These are phyloP conservation scores for Salpingus planirostris DNA, from an alignment of 2,888 invertebrate species.

Conservation along the genomic window DNA sequence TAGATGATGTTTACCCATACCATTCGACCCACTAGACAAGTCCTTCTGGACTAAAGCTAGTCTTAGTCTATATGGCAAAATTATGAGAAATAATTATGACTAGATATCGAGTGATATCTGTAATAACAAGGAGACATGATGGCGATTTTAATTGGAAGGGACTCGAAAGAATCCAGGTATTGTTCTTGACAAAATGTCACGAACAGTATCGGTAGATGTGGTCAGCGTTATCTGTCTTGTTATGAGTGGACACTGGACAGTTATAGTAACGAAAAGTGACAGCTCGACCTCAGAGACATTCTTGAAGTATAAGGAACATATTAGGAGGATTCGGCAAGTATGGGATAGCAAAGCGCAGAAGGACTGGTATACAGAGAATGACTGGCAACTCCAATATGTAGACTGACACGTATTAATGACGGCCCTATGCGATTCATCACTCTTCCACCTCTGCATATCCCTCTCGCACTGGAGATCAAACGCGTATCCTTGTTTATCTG, in stretches of 20 bases:
- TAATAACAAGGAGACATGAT: too few relatives aligned
- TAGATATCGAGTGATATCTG: too few relatives aligned
- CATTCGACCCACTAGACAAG: neutral
- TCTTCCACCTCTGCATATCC: slow-evolving; percentile 36
- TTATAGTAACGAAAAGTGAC: slow-evolving; percentile 27
- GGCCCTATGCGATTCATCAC: slow-evolving; percentile 42
- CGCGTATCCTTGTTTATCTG: slow-evolving; percentile 40
- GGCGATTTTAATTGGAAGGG: too few relatives aligned
- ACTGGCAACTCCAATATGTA: slow-evolving; percentile 42
- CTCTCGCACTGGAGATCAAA: slow-evolving; percentile 38
- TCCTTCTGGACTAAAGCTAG: neutral
- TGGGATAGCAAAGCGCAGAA: too few relatives aligned
- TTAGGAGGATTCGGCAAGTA: too few relatives aligned
- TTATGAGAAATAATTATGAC: too few relatives aligned
- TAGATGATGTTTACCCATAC: neutral
- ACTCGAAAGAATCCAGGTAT: too few relatives aligned
- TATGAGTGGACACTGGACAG: slow-evolving; percentile 27
- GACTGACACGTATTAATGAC: slow-evolving; percentile 44
- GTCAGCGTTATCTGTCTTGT: slow-evolving; percentile 28
- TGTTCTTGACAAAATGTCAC: too few relatives aligned
- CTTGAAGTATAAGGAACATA: too few relatives aligned
- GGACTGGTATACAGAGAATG: slow-evolving; percentile 17
- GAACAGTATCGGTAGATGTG: slow-evolving; percentile 20
- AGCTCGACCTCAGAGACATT: slow-evolving; percentile 27
- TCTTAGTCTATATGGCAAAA: too few relatives aligned